Base-by-base conservation (phyloP, 2,797 vertebrate genomes). In the Neoniphon sammara region DNA sequence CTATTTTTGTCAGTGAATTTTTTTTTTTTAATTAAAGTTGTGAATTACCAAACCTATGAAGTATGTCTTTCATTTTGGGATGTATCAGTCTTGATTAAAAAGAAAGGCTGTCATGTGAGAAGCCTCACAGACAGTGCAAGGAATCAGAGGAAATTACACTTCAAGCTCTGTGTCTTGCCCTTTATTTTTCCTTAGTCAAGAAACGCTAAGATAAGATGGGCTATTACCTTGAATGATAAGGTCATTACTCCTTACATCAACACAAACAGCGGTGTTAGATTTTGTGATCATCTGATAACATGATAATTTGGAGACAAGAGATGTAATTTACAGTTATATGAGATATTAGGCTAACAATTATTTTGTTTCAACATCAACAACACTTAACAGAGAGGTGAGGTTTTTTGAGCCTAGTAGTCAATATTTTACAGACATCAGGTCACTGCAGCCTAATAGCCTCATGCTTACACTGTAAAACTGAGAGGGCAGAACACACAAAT, bases 211-310 rank as follows among this genome's bases (percentile, higher is more conserved):
- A 4, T 27, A 54, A 27, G 5, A 27, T 54, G 25, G 47, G 2
- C 47, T n/a, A 2, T 34, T n/a, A n/a, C 25, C n/a, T 36, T 58
- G 31, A 58, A 20, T 34, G 56, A 36, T 8, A 20, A 3, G 17
- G 30, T 15, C 6, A 8, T 10, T 2, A 52, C 6, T 4, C 69
- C 60, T 54, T 44, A 34, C 70, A 69, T 56, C 56, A 77, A 2
- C 2, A 4, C 31, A 57, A 73, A 39, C 25, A 60, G 67, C 34
- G 66, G 59, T 0, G 12, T 61, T 27, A 57, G 60, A 66, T 61
- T 11, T 50, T 21, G n/a, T 50, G 2, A 50, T 20, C n/a, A 12
- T n/a, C 47, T 50, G 9, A 27, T 15, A 18, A 12, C 0, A 6
- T 5, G 55, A 6, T 54, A n/a, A 54, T 21, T 7, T 7, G 17